Conservation (phyloP, 2,888 invertebrate species). For the Coecobrya sp. region DNA sequence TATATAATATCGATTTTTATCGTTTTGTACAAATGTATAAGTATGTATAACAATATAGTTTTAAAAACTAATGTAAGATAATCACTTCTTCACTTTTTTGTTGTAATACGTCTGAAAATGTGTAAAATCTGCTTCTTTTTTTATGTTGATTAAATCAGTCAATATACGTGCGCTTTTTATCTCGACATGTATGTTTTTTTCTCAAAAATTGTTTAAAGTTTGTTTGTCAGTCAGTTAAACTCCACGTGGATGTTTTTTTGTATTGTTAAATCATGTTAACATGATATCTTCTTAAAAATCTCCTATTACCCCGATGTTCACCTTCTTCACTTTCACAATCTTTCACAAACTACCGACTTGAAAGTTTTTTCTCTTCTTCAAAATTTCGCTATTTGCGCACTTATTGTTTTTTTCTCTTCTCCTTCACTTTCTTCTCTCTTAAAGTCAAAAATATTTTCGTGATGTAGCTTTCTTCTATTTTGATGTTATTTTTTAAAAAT, state of each 20-base stretch:
- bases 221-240: slow-evolving; percentile 64
- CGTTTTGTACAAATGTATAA: slow-evolving; percentile 67
- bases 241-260: slow-evolving; percentile 60
- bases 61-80: not conserved
- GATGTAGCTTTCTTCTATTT: not conserved
- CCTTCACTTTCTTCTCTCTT: not conserved
- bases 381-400: slow-evolving; percentile 51
- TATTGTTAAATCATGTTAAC: slow-evolving; percentile 18
- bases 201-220: slow-evolving; percentile 40
- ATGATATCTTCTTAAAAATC: slow-evolving; percentile 13
- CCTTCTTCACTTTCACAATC: slow-evolving; percentile 12
- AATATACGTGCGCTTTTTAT: slow-evolving; percentile 13
- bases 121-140: slow-evolving; percentile 6
- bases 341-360: slow-evolving; percentile 22
- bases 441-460: slow-evolving; percentile 20
- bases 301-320: slow-evolving; percentile 7
- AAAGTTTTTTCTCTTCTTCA: slow-evolving; percentile 29
- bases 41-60: slow-evolving; percentile 39
- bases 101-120: slow-evolving; percentile 61
- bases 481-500: slow-evolving; percentile 43
- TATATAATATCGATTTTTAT: slow-evolving; percentile 32
- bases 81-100: slow-evolving; percentile 58
- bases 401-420: not conserved
- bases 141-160: slow-evolving; percentile 58
- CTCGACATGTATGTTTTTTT: slow-evolving; percentile 8